Evolutionary conservation across 2,113 vertebrate species (phyloP).

Genomic region (Leptocoma aspasia): DNA sequence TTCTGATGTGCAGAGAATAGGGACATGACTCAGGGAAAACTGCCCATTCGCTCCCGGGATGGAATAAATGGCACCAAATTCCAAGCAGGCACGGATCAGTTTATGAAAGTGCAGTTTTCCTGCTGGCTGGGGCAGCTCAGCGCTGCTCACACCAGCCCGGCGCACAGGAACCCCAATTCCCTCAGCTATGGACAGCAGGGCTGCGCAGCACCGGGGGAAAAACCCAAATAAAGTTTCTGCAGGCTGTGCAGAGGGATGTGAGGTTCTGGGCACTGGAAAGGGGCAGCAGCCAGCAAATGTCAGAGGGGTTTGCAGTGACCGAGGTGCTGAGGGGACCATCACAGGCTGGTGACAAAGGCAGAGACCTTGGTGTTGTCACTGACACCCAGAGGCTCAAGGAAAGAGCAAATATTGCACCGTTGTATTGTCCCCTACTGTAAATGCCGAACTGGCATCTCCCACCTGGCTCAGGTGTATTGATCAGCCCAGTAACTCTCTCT

Average conservation of each 20-base stretch:
- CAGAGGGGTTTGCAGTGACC: neutral
- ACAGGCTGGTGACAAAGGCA: neutral
- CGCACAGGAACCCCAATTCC: neutral
- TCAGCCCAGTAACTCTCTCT: neutral
- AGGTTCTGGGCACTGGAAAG: neutral
- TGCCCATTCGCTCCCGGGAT: neutral
- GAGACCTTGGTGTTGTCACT: neutral
- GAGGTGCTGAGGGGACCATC: neutral
- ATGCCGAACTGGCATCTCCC: neutral
- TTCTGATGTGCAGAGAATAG: neutral
- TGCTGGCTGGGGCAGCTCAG: neutral
- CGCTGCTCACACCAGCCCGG: neutral
- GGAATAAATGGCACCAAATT: neutral
- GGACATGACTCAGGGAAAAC: conserved; percentile 10
- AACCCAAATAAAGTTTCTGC: neutral
- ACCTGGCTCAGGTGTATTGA: neutral
- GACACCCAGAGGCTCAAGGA: neutral
- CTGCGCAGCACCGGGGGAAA: neutral
- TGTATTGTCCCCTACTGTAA: neutral
- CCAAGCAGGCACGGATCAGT: neutral
- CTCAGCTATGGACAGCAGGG: neutral
- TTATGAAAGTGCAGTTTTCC: accelerated
- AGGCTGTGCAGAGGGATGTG: neutral
- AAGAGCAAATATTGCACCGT: neutral
- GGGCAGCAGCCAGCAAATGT: neutral